These are phyloP conservation scores for Ochotona princeps DNA, from an alignment of 2,113 vertebrate genomes.

Conservation along the genomic window DNA sequence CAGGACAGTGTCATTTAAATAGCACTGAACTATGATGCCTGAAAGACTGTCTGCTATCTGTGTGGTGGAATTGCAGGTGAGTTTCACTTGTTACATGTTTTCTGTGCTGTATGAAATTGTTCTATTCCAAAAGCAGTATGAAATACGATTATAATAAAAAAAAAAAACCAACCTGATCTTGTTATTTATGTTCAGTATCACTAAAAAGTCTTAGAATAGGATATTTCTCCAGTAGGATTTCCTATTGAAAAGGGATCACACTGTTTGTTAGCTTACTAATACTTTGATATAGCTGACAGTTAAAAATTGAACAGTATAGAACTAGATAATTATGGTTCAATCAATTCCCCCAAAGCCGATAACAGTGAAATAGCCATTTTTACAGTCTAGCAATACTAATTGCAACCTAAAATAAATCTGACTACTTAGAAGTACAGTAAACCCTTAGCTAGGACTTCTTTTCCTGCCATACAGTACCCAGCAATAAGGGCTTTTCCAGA, in stretches of 20 bases:
- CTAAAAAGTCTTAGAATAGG: neutral
- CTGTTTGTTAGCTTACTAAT: neutral
- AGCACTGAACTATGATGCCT: neutral
- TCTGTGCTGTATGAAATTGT: slow-evolving; percentile 8
- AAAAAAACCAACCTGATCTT: neutral
- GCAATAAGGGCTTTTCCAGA: slow-evolving; percentile 23
- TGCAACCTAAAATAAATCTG: slow-evolving; percentile 25
- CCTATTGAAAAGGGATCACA: slow-evolving; percentile 3
- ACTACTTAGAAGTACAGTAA: slow-evolving; percentile 32
- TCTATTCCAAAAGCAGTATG: neutral
- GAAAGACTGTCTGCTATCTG: neutral
- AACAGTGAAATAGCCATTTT: neutral
- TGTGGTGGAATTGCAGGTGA: neutral
- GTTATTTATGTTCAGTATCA: neutral
- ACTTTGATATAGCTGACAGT: neutral
- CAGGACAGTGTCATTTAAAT: neutral
- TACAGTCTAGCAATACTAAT: neutral
- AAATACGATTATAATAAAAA: neutral
- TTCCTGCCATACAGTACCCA: neutral
- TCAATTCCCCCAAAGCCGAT: slow-evolving; percentile 1
- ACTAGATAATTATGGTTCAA: neutral
- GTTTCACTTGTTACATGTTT: slow-evolving; percentile 13
- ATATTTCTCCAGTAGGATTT: slow-evolving; percentile 14
- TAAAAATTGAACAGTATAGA: slow-evolving; percentile 20
- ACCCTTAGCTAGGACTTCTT: neutral